Conservation (phyloP, 2,888 invertebrate species). For the Ametastegia equiseti region DNA sequence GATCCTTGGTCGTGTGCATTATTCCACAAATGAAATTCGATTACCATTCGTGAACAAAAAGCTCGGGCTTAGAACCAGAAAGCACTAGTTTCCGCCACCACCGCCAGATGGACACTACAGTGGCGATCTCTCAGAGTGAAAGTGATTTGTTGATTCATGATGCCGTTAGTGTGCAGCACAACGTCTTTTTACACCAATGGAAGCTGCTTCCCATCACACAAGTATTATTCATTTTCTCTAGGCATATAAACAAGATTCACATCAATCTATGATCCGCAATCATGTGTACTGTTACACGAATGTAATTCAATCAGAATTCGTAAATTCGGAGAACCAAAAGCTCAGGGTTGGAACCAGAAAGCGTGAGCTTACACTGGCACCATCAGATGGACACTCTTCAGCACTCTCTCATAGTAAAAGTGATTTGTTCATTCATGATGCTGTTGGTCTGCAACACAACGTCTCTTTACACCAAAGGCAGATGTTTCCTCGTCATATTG, state of each 20-base stretch:
- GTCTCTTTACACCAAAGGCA: no score
- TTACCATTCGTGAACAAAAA: neutral
- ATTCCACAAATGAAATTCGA: neutral
- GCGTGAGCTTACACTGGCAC: neutral
- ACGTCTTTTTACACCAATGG: no score
- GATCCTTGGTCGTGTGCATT: no score
- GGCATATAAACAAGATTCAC: no score
- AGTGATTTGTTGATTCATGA: neutral
- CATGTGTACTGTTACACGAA: no score
- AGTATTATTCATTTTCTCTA: neutral
- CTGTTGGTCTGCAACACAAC: no score
- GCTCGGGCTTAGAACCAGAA: neutral
- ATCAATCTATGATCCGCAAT: no score
- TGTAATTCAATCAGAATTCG: neutral
- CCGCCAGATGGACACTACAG: neutral
- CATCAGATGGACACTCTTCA: neutral
- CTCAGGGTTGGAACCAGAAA: neutral
- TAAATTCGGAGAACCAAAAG: neutral
- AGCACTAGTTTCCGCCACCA: neutral
- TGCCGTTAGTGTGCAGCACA: no score
- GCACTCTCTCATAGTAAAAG: neutral
- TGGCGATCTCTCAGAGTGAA: neutral
- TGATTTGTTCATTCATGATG: no score
- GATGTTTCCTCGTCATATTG: no score
- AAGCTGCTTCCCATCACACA: no score